A percentile compares a stretch with the other conserved stretches of the same genome.
These are phyloP conservation scores for Petromus typicus DNA, from an alignment of 2,113 vertebrate genomes.

Conservation along the genomic window DNA sequence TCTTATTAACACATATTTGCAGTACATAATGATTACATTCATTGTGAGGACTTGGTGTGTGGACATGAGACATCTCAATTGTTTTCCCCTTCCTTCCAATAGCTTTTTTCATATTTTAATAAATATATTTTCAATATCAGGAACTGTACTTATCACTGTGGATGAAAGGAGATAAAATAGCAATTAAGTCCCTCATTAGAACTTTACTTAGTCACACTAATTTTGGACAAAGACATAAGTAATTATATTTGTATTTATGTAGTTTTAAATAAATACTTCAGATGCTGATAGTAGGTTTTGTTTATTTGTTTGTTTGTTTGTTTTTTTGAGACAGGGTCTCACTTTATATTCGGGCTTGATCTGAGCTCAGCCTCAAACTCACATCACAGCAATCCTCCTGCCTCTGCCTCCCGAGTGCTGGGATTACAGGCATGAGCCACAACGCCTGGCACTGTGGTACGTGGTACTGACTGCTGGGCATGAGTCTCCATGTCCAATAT, in stretches of 20 bases:
- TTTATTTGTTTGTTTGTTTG: no score
- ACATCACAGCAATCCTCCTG: no score
- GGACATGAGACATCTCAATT: not conserved
- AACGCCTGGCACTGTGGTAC: no score
- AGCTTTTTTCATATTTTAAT: not conserved
- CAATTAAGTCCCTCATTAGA: conserved; percentile 5
- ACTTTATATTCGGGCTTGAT: no score
- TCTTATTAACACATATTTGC: not conserved
- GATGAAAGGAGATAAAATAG: conserved; percentile 24
- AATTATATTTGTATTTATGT: conserved; percentile 17
- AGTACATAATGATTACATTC: not conserved
- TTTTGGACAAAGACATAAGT: not conserved
- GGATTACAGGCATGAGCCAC: no score
- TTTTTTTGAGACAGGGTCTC: no score
- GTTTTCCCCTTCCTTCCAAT: not conserved
- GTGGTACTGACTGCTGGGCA: no score
- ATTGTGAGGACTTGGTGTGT: not conserved
- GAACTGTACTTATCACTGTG: not conserved
- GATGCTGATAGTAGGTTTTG: not conserved
- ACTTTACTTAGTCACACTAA: not conserved
- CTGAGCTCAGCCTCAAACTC: no score
- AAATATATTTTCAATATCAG: not conserved
- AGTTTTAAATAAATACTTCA: conserved; percentile 6
- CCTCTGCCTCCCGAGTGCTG: no score
- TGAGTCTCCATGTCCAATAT: no score